A percentile compares a stretch with the other conserved stretches of the same genome.
These are phyloP conservation scores for Anorthoa munda DNA, from an alignment of 2,888 invertebrate species.

Conservation along the genomic window DNA sequence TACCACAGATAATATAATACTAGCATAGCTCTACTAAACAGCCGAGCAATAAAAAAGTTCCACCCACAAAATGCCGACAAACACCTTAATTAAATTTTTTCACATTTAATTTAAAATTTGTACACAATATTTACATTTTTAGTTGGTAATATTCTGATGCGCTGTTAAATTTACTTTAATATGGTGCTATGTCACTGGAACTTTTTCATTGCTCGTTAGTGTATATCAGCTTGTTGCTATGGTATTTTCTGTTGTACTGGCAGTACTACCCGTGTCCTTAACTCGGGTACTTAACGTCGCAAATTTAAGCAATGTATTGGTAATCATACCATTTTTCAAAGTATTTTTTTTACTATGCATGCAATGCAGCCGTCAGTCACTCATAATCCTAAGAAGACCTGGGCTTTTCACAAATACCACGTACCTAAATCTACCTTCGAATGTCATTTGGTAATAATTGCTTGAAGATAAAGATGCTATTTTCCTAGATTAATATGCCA, in stretches of 20 bases:
- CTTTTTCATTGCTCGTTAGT: too few species aligned
- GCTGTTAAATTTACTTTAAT: too few species aligned
- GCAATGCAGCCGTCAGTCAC: too few species aligned
- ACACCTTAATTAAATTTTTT: too few species aligned
- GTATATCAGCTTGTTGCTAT: not conserved
- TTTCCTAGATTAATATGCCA: constrained; percentile 16
- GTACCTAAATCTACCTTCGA: not conserved
- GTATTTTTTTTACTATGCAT: not conserved
- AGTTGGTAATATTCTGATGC: too few species aligned
- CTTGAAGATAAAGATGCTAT: constrained; percentile 7
- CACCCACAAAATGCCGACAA: too few species aligned
- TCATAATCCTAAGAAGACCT: not conserved
- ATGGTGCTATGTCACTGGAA: too few species aligned
- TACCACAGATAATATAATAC: too few species aligned
- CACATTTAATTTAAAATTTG: too few species aligned
- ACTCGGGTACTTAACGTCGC: not conserved
- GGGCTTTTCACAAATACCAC: not conserved
- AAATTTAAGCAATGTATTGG: not conserved
- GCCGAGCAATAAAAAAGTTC: too few species aligned
- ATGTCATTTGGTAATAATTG: not conserved
- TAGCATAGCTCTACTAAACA: too few species aligned
- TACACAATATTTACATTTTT: too few species aligned
- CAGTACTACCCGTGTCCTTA: not conserved
- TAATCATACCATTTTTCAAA: not conserved
- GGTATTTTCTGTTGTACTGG: not conserved